These are phyloP conservation scores for Parazoanthus darwini DNA, from an alignment of 92 coral and sea anemone genomes.

Conservation along the genomic window DNA sequence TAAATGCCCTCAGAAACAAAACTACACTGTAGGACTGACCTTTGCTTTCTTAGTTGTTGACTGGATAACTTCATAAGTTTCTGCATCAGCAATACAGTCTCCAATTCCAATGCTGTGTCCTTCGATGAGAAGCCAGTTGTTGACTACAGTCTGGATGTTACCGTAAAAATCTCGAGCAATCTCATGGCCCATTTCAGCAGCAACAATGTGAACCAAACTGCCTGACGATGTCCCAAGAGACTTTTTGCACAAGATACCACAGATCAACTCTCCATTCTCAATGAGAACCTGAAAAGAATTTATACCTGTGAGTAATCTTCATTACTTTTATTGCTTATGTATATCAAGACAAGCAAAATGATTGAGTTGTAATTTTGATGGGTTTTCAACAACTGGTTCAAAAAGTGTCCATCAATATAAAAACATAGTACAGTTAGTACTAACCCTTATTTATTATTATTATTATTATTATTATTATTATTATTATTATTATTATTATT, in stretches of 20 bases:
- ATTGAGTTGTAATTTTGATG: no score
- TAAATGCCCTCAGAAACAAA: neutral
- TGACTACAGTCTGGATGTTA: conserved; percentile 89
- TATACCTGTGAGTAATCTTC: no score
- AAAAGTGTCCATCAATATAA: no score
- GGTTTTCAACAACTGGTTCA: no score
- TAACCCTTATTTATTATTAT: no score
- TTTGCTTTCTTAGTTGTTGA: conserved; percentile 92
- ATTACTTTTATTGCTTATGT: no score
- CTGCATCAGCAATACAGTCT: conserved; percentile 99
- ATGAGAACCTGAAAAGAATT: conserved; percentile 71
- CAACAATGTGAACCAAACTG: conserved; percentile 94
- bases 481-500: no score
- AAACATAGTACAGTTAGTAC: no score
- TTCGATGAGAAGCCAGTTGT: conserved; percentile 96
- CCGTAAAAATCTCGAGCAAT: conserved; percentile 83
- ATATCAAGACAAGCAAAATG: no score
- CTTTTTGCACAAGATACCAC: conserved; percentile 94
- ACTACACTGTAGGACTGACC: conserved; percentile 47
- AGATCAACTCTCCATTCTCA: conserved; percentile 92
- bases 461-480: no score
- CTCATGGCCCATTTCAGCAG: conserved; percentile 94
- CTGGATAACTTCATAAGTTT: conserved; percentile 96
- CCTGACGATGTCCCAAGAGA: conserved; percentile 98
- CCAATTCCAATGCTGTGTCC: conserved; percentile 99